A percentile compares a stretch with the other conserved stretches of the same genome.
These are phyloP conservation scores for Frankliniella fusca DNA, from an alignment of 2,888 invertebrate genomes.

Conservation along the genomic window DNA sequence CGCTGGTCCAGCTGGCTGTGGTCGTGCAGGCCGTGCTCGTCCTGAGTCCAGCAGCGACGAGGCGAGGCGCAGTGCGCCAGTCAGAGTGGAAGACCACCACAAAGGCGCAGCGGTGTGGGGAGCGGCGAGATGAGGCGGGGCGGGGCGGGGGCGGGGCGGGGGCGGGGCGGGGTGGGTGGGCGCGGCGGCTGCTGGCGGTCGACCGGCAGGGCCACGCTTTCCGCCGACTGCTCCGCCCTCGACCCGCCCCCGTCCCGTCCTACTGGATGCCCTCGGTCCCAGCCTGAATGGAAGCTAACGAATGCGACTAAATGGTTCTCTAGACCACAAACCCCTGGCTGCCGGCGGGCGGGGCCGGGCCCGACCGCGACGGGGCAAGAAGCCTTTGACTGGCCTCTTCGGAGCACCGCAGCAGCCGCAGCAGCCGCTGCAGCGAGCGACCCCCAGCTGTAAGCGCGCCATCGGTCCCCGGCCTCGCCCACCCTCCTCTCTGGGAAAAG, in stretches of 20 bases:
- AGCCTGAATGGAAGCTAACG: slow-evolving; percentile 2
- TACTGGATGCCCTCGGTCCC: background rate
- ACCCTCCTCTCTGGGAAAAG: background rate
- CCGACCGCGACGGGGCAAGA: background rate
- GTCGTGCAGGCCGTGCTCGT: too few species aligned
- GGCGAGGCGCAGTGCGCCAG: background rate
- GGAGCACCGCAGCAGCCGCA: background rate
- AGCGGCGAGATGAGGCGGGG: too few species aligned
- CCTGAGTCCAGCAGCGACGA: background rate
- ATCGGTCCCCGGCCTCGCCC: background rate
- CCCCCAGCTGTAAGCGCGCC: too few species aligned
- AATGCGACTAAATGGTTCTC: slow-evolving; percentile 10
- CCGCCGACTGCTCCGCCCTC: background rate
- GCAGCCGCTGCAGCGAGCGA: background rate
- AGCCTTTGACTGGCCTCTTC: slow-evolving; percentile 6
- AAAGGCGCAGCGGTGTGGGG: too few species aligned
- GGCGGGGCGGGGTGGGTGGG: background rate
- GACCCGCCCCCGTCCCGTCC: background rate
- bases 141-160: too few species aligned
- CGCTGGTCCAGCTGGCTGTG: background rate
- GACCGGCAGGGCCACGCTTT: background rate
- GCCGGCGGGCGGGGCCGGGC: background rate
- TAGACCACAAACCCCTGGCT: background rate
- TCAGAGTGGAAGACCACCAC: too few species aligned
- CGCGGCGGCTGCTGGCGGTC: too few species aligned